Base-by-base conservation (phyloP, 2,113 vertebrate genomes). In the Struthidea cinerea region DNA sequence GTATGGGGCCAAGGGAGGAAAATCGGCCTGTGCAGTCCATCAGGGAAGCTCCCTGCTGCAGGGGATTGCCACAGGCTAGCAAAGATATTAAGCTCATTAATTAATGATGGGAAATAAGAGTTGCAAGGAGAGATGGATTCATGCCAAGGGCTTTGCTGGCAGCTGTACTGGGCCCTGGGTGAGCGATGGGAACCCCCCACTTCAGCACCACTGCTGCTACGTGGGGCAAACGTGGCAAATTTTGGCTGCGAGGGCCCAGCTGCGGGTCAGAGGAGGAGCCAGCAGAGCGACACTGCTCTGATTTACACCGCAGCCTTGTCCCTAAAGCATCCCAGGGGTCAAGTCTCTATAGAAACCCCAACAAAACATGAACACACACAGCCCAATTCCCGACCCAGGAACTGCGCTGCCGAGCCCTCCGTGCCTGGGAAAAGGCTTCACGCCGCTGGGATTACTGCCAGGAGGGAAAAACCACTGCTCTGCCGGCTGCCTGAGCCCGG, bases 391-490 rank as follows among this genome's bases (percentile, higher is more conserved):
- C 3, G 1, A 19, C 13, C 23, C 27, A 0, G 70, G 64, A 84
- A 53, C 39, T 1, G 3, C 0, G 1, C 35, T 59, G 35, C 39
- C 0, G 2, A 64, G 57, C 61, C 44, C 49, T 44, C 19, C 0
- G 5, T 26, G 89, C 52, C 91, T 92, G 94, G 80, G 94, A 95
- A 94, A 81, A 32, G 32, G 39, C 42, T 76, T 37, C 1, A 0
- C 35, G 27, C 39, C 1, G 2, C 69, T 50, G 46, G 41, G 46
- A 81, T 61, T 2, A 1, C 64, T 59, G 39, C 47, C 0, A 23
- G 69, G 4, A 75, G 35, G 35, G 46, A 17, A 64, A 44, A 63
- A 13, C 16, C 21, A 0, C 22, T 7, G 64, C 74, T n/a, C 18
- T 27, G 70, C 44, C 1, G 1, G 56, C 63, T 71, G 59, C 28